A percentile compares a stretch with the other conserved stretches of the same genome.
Conservation (phyloP, 2,113 vertebrate species). For the Nannospalax galili region DNA sequence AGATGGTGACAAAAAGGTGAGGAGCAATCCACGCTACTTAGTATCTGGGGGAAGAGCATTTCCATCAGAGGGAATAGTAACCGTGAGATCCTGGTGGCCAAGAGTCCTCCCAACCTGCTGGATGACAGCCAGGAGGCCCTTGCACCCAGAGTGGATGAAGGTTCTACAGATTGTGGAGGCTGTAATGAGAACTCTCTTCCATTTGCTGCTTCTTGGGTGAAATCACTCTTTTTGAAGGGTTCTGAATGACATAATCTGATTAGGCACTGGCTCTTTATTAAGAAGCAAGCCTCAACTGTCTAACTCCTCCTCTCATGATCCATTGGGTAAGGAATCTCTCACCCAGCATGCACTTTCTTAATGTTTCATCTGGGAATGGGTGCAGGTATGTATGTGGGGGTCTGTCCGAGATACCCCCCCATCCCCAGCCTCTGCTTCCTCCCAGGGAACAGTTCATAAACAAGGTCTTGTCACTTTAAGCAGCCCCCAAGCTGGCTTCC, state of each 20-base stretch:
- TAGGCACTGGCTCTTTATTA: neutral
- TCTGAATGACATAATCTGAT: constrained; percentile 52
- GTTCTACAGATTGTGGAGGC: neutral
- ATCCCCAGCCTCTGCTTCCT: neutral
- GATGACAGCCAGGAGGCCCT: neutral
- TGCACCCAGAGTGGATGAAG: neutral
- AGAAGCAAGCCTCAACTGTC: constrained; percentile 26
- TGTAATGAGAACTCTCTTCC: neutral
- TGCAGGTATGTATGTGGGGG: neutral
- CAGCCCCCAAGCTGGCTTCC: constrained; percentile 74
- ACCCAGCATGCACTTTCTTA: accelerated
- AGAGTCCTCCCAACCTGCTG: neutral
- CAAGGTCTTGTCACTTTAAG: constrained; percentile 85
- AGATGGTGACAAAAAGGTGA: neutral
- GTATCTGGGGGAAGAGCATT: neutral
- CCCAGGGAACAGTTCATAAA: constrained; percentile 63
- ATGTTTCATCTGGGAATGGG: neutral
- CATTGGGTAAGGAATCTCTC: accelerated
- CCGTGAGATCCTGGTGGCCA: neutral
- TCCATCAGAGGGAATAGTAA: neutral
- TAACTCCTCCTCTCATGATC: neutral
- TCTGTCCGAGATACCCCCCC: neutral
- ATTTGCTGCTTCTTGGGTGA: neutral
- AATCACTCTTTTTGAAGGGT: constrained; percentile 21
- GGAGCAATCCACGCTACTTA: neutral